Base-by-base conservation (phyloP, 2,113 vertebrate species). In the Mesembrinibis cayennensis region DNA sequence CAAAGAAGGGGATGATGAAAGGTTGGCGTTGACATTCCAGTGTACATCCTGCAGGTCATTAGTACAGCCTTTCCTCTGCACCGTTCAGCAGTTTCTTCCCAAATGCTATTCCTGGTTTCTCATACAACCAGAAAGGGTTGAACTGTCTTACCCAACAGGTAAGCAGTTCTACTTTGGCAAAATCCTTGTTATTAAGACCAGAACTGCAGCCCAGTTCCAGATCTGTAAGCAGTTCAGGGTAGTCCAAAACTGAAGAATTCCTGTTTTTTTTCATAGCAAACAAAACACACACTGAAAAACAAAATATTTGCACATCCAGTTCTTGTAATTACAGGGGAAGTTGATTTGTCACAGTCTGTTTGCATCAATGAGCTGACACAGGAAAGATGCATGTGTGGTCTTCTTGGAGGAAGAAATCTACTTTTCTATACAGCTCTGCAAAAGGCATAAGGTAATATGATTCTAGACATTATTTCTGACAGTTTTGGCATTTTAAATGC, bases 331-430 rank as follows among this genome's bases (percentile, higher is more conserved):
- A 97, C 81, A 92, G 22, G 27, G 49, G 50, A 96, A 94, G 73
- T 72, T 97, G 83, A 94, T 97, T 97, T 97, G 91, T 97, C 85
- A 72, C 80, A 84, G 49, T 83, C 72, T 93, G 63, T 91, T 94
- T 97, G 73, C 61, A 93, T 96, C 96, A 86, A 47, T 82, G 82
- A 96, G n/a, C 69, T 38, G 22, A 93, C 80, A 91, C 38, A 69
- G 22, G 53, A 55, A 53, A 93, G n/a, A 82, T 62, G 67, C 22
- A 58, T 72, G 61, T 92, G 63, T 92, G 69, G 66, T 95, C 76
- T 70, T 86, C 79, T 92, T 91, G 95, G 67, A 89, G 61, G 58
- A 95, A 71, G 69, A 94, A 97, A 94, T 94, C 16, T 69, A 87
- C 30, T 93, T 89, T 93, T 95, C 56, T 50, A 62, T 29, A 67